Evolutionary conservation across 1,140 invertebrate species (phyloP), one percentile per base, ranked within the genome.

Genomic region (Argopecten irradians): DNA sequence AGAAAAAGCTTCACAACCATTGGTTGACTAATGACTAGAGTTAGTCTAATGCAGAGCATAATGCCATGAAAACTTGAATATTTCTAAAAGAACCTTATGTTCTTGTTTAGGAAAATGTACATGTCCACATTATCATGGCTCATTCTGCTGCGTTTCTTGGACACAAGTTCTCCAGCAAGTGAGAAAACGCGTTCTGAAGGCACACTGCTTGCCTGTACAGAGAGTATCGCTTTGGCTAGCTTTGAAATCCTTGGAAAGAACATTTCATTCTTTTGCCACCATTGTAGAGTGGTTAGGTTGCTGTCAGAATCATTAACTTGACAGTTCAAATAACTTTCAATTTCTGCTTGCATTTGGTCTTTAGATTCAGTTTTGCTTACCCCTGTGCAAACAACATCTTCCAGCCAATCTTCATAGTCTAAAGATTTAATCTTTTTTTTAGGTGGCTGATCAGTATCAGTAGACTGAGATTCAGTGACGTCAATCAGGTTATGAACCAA

Each of bases 201-300:
- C 33, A 84, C 83, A 22, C 22, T 28, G 33, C 22, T 28, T 14
- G 83, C 83, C 16, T 22, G 83, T 16, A 84, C 33, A 33, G 19
- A 19, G 22, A 84, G 33, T 33, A 84, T 33, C 34, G n/a, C 14
- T 33, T 33, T 84, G 33, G 83, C 83, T 28, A 84, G 22, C n/a
- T 16, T 33, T 28, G 83, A 19, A 16, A 84, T 16, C 16, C 83
- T 19, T 0, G 83, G 83, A 33, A 84, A 84, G 16, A n/a, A 19
- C n/a, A n/a, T 84, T 84, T 19, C 83, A 84, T 84, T 84, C 34
- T 33, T 33, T 84, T 84, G 34, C 83, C 83, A 84, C 83, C 83
- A 33, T n/a, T 84, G 16, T 14, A 84, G 83, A 84, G 34, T 84
- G 33, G 83, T 84, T n/a, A n/a, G 14, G 34, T 84, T 33, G 16